A percentile compares a stretch with the other conserved stretches of the same genome.
Conservation (phyloP, 1,140 invertebrate species). For the Microplitis demolitor region DNA sequence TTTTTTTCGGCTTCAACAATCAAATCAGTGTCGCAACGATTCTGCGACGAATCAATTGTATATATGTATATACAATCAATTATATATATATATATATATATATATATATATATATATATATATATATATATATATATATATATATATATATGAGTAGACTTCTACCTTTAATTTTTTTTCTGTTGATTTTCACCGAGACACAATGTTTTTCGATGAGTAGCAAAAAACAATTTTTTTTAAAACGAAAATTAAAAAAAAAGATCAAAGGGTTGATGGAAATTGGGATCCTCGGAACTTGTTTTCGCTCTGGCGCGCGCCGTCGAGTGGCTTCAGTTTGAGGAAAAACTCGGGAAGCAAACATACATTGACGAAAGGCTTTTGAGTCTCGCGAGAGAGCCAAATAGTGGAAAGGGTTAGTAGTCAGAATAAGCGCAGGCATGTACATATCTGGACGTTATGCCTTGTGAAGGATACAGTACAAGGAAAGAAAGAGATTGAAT, state of each 20-base stretch:
- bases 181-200: conserved; percentile 11
- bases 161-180: not conserved
- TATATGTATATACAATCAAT: too few species aligned
- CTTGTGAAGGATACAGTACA: not conserved
- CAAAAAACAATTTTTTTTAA: not conserved
- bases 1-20: not conserved
- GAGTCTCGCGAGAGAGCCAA: conserved; percentile 11
- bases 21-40: not conserved
- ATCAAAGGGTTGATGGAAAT: conserved; percentile 21
- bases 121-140: not conserved
- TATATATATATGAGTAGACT: not conserved
- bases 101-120: not conserved
- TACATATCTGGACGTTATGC: conserved; percentile 8
- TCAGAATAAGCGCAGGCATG: not conserved
- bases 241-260: not conserved
- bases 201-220: conserved; percentile 10
- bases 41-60: not conserved
- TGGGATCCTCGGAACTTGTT: conserved; percentile 13
- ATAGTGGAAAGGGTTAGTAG: conserved; percentile 7
- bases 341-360: conserved; percentile 20
- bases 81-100: not conserved
- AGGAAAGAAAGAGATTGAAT: not conserved
- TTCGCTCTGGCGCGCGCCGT: conserved; percentile 12
- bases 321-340: conserved; percentile 1
- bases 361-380: conserved; percentile 19